phyloP scores from a whole-genome alignment of 2,797 vertebrate genomes.

The Micropoecilia bifurca region DNA sequence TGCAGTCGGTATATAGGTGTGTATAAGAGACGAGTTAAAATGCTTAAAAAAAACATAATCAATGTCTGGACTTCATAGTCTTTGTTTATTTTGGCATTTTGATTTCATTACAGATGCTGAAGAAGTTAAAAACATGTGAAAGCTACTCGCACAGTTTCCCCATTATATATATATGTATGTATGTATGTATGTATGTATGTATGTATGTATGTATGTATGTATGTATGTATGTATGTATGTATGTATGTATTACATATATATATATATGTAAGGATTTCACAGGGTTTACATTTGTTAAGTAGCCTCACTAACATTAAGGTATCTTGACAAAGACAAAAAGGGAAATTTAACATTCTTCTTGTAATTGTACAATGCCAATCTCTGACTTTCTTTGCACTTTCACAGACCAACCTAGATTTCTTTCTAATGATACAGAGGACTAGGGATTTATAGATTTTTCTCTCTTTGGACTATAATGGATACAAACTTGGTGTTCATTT shows the following conservation, averaged over 20 bases:
- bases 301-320: not conserved
- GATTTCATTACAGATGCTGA: not conserved
- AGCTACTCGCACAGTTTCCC: not conserved
- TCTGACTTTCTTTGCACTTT: not conserved
- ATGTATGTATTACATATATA: too few relatives aligned
- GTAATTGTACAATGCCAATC: not conserved
- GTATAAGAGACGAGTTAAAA: constrained; percentile 7
- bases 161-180: too few relatives aligned
- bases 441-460: not conserved
- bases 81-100: constrained; percentile 1
- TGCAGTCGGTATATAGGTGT: constrained; percentile 6
- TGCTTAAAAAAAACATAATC: not conserved
- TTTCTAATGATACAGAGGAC: not conserved
- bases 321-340: not conserved
- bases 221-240: too few relatives aligned
- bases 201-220: too few relatives aligned
- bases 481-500: not conserved
- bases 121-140: not conserved
- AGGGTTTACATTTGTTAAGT: not conserved
- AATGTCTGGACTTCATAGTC: not conserved
- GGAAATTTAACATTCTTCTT: not conserved
- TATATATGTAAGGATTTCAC: not conserved
- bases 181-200: too few relatives aligned
- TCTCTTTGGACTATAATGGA: not conserved
- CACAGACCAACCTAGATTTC: not conserved